Evolutionary conservation across 2,888 invertebrate genomes (phyloP).

Genomic region (Phortica magna): DNA sequence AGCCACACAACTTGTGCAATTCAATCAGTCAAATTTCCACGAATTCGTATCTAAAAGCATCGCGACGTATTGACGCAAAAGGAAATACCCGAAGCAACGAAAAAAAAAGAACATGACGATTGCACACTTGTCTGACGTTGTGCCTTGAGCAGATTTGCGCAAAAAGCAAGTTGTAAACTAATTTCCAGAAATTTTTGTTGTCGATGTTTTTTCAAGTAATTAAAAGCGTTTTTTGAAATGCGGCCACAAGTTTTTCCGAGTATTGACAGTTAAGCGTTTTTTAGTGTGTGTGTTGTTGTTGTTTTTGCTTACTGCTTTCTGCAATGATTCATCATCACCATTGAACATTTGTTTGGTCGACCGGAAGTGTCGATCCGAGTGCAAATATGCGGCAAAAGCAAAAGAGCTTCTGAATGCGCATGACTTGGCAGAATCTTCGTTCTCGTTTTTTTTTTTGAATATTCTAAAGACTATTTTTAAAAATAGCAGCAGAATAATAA

Average conservation of each 20-base stretch:
- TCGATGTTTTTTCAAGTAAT: too few species aligned
- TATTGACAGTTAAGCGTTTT: not conserved
- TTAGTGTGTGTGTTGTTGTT: not conserved
- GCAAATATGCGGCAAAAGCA: too few species aligned
- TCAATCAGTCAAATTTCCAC: not conserved
- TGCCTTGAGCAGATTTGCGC: not conserved
- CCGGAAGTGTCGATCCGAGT: too few species aligned
- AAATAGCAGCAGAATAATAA: not conserved
- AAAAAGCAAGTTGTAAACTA: conserved; percentile 1
- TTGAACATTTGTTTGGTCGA: too few species aligned
- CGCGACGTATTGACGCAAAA: not conserved
- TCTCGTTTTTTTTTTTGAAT: too few species aligned
- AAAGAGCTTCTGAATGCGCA: not conserved
- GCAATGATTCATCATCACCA: too few species aligned
- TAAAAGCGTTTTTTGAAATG: too few species aligned
- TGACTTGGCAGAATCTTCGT: not conserved
- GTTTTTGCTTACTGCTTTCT: too few species aligned
- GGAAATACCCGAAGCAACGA: conserved; percentile 1
- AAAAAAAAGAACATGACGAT: not conserved
- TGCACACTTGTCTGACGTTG: not conserved
- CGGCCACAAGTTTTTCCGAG: not conserved
- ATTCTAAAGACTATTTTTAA: not conserved
- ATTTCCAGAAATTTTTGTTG: not conserved
- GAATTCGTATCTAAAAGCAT: not conserved
- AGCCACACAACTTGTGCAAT: not conserved